Percentiles rank a stretch among this genome's conserved stretches.
phyloP scores from a whole-genome alignment of 1,140 invertebrate species.

The Palaemon carinicauda region DNA sequence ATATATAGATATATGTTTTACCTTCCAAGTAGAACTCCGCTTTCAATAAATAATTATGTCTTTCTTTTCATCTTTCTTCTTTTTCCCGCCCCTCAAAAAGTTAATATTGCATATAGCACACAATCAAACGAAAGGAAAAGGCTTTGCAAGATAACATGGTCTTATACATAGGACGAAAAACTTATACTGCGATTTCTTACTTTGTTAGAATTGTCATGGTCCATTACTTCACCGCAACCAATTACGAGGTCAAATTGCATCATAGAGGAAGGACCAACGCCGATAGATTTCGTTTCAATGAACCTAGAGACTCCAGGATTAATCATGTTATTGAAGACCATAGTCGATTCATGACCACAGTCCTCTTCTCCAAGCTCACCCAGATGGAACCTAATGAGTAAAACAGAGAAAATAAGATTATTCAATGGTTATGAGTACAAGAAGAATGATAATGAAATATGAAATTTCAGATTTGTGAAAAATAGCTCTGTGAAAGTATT shows the following conservation, averaged over 20 bases:
- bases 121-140: too few species aligned
- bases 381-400: constrained; percentile 61
- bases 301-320: constrained; percentile 47
- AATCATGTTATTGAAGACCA: constrained; percentile 49
- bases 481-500: neutral
- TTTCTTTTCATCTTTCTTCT: too few species aligned
- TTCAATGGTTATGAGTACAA: too few species aligned
- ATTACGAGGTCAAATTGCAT: constrained; percentile 67
- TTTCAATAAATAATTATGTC: too few species aligned
- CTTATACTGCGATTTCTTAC: neutral
- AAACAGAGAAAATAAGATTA: too few species aligned
- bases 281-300: constrained; percentile 64
- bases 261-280: constrained; percentile 66
- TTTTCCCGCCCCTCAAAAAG: too few species aligned
- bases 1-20: too few species aligned
- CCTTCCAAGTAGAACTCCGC: too few species aligned
- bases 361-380: constrained; percentile 61
- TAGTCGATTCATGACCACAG: constrained; percentile 59
- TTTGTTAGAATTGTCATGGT: constrained; percentile 3
- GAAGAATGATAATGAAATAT: too few species aligned
- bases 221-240: constrained; percentile 64
- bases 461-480: neutral
- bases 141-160: neutral
- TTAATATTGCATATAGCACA: too few species aligned
- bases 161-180: neutral